phyloP scores from a whole-genome alignment of 2,797 vertebrate genomes.

The Etheostoma perlongum region DNA sequence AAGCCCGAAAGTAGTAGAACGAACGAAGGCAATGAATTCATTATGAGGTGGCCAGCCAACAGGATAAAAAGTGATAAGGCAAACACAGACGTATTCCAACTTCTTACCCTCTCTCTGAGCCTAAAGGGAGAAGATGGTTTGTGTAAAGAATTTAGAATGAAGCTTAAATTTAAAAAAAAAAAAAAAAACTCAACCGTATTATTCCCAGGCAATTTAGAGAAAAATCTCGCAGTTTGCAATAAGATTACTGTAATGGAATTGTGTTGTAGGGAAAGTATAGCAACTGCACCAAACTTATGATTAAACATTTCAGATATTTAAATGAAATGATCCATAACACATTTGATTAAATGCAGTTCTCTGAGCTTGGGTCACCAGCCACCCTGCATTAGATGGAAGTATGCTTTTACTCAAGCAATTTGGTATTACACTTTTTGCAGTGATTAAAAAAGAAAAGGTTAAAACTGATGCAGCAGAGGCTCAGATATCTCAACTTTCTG shows the following conservation, averaged over 20 bases:
- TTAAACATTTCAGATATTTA: slow-evolving; percentile 30
- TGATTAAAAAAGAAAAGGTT: slow-evolving; percentile 2
- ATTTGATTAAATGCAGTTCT: slow-evolving; percentile 34
- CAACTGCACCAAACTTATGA: slow-evolving; percentile 27
- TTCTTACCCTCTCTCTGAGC: slow-evolving; percentile 17
- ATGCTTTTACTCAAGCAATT: neutral
- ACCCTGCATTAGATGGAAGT: neutral
- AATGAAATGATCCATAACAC: slow-evolving; percentile 22
- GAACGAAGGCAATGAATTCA: slow-evolving; percentile 68
- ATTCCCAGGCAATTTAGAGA: slow-evolving; percentile 45
- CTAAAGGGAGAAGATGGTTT: slow-evolving; percentile 29
- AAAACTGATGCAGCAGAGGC: neutral
- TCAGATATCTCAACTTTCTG: neutral
- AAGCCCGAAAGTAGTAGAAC: slow-evolving; percentile 53
- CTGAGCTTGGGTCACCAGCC: neutral
- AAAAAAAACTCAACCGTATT: slow-evolving; percentile 48
- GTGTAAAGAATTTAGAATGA: slow-evolving; percentile 32
- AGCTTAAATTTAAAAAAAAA: slow-evolving; percentile 39
- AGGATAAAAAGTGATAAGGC: slow-evolving; percentile 59
- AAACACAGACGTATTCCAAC: slow-evolving; percentile 46
- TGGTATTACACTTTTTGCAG: neutral
- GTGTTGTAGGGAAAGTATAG: slow-evolving; percentile 12
- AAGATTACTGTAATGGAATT: slow-evolving; percentile 40
- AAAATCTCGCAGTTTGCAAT: slow-evolving; percentile 42
- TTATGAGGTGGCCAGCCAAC: slow-evolving; percentile 61